Evolutionary conservation across 2,888 invertebrate genomes (phyloP).

Genomic region (Dascillus cervinus): DNA sequence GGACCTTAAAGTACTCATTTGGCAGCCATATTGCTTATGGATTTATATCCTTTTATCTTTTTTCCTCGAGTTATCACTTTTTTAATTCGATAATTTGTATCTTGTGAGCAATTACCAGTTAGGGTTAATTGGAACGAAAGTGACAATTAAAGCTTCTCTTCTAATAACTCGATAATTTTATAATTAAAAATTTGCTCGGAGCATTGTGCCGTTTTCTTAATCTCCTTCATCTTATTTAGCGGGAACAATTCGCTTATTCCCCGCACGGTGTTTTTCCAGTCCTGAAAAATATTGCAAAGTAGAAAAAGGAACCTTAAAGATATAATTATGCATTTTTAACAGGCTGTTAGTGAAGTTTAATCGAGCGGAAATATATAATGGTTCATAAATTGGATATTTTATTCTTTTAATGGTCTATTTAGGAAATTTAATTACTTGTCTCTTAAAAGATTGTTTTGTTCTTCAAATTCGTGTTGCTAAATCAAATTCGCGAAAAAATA

Average conservation of each 20-base stretch:
- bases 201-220: conserved; percentile 26
- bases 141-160: conserved; percentile 40
- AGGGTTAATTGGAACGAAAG: conserved; percentile 41
- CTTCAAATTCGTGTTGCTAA: too few relatives aligned
- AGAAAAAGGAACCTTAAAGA: conserved; percentile 9
- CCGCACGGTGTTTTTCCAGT: conserved; percentile 7
- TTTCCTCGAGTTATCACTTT: neutral
- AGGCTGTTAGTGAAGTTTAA: conserved; percentile 33
- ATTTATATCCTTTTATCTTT: conserved; percentile 20
- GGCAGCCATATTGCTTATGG: conserved; percentile 29
- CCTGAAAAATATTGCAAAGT: neutral
- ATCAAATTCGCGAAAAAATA: too few relatives aligned
- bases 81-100: too few relatives aligned
- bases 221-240: conserved; percentile 25
- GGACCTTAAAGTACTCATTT: conserved; percentile 24
- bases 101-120: conserved; percentile 35
- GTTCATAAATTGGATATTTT: conserved; percentile 31
- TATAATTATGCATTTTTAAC: conserved; percentile 25
- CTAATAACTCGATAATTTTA: conserved; percentile 35
- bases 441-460: too few relatives aligned
- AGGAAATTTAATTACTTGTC: too few relatives aligned
- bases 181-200: conserved; percentile 38
- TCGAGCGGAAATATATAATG: conserved; percentile 37
- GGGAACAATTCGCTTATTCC: conserved; percentile 24
- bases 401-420: too few relatives aligned